A percentile compares a stretch with the other conserved stretches of the same genome.
phyloP scores from a whole-genome alignment of 2,113 vertebrate species.

The Pteruthius melanotis region DNA sequence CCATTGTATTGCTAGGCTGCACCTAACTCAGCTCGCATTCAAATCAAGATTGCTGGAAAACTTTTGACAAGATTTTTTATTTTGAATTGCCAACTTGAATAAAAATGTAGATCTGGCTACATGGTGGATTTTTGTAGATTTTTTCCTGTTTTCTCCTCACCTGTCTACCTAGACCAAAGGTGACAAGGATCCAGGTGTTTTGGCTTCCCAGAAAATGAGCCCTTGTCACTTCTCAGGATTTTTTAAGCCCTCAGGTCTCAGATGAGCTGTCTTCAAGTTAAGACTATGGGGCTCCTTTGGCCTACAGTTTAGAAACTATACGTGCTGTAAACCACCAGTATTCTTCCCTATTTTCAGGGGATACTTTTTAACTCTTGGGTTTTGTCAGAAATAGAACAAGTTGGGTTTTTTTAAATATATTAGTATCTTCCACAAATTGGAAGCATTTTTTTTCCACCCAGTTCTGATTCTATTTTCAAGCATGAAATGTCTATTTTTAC shows the following conservation, averaged over 20 bases:
- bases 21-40: background rate
- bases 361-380: background rate
- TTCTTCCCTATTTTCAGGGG: background rate
- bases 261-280: background rate
- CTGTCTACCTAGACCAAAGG: background rate
- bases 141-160: background rate
- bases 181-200: background rate
- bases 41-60: background rate
- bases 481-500: background rate
- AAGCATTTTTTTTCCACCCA: background rate
- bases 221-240: background rate
- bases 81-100: background rate
- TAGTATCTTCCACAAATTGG: background rate
- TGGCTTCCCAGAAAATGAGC: background rate
- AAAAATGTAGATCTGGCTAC: background rate
- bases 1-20: background rate
- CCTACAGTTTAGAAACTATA: background rate
- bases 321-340: background rate
- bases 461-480: background rate
- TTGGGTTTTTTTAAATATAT: background rate
- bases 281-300: accelerated
- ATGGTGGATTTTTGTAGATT: accelerated
- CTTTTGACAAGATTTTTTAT: background rate
- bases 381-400: background rate
- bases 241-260: background rate